Evolutionary conservation across 2,888 invertebrate genomes (phyloP).

Genomic region (Acronicta leporina): DNA sequence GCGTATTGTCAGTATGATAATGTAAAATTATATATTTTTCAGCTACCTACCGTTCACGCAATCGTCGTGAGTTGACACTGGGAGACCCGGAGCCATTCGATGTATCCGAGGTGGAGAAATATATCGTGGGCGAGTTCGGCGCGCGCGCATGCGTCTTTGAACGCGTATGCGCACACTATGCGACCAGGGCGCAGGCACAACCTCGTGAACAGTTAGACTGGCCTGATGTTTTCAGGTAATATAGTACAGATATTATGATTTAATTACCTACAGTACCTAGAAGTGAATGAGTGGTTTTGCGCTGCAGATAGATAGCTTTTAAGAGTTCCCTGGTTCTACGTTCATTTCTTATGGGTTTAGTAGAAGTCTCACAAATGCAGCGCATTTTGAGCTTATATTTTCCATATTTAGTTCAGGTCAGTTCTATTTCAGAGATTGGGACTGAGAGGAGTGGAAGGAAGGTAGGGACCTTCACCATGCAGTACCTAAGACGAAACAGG

Average conservation of each 20-base stretch:
- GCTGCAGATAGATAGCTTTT: too few relatives aligned
- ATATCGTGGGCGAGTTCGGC: conserved; percentile 93
- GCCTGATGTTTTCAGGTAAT: conserved; percentile 94
- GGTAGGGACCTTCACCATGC: too few relatives aligned
- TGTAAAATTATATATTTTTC: conserved; percentile 56
- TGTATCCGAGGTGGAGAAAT: conserved; percentile 93
- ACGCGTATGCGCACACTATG: conserved; percentile 93
- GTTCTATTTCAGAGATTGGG: too few relatives aligned
- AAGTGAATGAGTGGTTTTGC: too few relatives aligned
- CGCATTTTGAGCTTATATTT: too few relatives aligned
- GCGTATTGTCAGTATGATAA: background rate
- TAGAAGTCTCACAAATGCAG: too few relatives aligned
- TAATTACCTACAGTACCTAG: too few relatives aligned
- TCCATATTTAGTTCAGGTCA: too few relatives aligned
- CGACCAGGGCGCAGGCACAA: conserved; percentile 86
- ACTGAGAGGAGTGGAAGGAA: too few relatives aligned
- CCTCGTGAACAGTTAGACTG: conserved; percentile 90
- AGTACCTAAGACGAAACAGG: too few relatives aligned
- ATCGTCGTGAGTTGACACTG: conserved; percentile 86
- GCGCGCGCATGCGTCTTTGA: conserved; percentile 94
- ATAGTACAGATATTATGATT: background rate
- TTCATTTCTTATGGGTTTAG: too few relatives aligned
- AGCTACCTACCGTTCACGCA: conserved; percentile 93
- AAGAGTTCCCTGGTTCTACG: too few relatives aligned
- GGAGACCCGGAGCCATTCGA: conserved; percentile 83